Evolutionary conservation across 2,113 vertebrate genomes (phyloP), one percentile per base, ranked within the genome.

Genomic region (Leptocoma aspasia): DNA sequence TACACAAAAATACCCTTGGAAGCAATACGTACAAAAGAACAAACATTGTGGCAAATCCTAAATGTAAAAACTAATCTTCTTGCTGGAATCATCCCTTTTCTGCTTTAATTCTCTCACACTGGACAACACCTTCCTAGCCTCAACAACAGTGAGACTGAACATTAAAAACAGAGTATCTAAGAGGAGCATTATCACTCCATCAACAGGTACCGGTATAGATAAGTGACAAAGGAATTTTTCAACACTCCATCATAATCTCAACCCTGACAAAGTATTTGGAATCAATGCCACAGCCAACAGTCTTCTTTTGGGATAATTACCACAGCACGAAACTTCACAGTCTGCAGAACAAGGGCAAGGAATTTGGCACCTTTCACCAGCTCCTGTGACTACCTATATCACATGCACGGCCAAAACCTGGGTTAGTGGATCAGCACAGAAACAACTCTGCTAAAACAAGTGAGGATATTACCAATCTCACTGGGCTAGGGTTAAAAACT

Each of bases 171-270:
- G 24, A 52, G 18, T 15, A 41, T 50, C 59, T 52, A 80, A 72
- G 15, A 60, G 8, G 10, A 77, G 11, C 15, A 44, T 57, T 69
- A 77, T 53, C 35, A 30, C 24, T 89, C 35, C 37, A 61, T 13
- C n/a, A 81, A 56, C 9, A 52, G 19, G 27, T 64, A 69, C 20
- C 2, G 0, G 23, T 57, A 53, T 0, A 49, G 22, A 70, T 0
- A 3, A 54, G 63, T 9, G 13, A 69, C 22, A 53, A 76, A 86
- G 19, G 2, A 35, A 35, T 21, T 81, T 89, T 82, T 71, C 23
- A 50, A 83, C 18, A 56, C 44, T 31, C 30, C 39, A 33, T 35
- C 53, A 52, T 24, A 64, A 60, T 39, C n/a, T 28, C 24, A 47
- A 44, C 12, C 9, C 75, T 23, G 28, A 82, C 33, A 12, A 57